Conservation (phyloP, 2,113 vertebrate species). For the Muscicapa adusta region DNA sequence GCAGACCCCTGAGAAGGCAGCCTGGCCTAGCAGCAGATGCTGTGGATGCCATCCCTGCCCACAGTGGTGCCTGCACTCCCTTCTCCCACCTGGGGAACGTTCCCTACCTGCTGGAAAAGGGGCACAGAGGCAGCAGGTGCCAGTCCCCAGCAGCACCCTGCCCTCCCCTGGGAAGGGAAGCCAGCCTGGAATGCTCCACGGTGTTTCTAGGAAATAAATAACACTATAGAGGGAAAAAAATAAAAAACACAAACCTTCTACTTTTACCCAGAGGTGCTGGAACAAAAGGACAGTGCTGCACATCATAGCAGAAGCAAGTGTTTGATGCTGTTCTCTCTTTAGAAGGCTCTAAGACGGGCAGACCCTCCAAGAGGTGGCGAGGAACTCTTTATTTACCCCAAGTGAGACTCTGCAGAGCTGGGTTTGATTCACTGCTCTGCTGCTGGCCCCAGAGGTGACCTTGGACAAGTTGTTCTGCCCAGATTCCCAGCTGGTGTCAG, state of each 20-base stretch:
- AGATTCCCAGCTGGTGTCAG: constrained; percentile 45
- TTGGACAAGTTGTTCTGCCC: constrained; percentile 55
- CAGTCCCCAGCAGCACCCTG: not conserved
- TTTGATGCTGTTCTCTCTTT: not conserved
- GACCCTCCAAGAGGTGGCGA: not conserved
- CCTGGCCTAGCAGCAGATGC: not conserved
- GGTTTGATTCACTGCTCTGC: not conserved
- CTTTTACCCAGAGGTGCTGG: not conserved
- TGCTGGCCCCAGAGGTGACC: not conserved
- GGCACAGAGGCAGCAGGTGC: not conserved
- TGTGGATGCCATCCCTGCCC: not conserved
- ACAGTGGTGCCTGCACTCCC: not conserved
- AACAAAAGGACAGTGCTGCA: not conserved
- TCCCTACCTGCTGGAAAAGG: not conserved
- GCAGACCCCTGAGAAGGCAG: not conserved
- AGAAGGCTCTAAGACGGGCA: not conserved
- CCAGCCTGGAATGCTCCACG: not conserved
- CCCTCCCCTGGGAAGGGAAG: not conserved
- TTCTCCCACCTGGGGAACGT: not conserved
- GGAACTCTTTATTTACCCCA: not conserved
- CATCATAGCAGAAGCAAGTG: not conserved
- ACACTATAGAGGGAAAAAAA: accelerated
- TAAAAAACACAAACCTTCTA: not conserved
- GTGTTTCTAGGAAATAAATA: not conserved
- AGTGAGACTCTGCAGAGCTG: not conserved